Percentiles rank a stretch among this genome's conserved stretches.
phyloP scores from a whole-genome alignment of 2,888 invertebrate species.

The Agrilus mali region DNA sequence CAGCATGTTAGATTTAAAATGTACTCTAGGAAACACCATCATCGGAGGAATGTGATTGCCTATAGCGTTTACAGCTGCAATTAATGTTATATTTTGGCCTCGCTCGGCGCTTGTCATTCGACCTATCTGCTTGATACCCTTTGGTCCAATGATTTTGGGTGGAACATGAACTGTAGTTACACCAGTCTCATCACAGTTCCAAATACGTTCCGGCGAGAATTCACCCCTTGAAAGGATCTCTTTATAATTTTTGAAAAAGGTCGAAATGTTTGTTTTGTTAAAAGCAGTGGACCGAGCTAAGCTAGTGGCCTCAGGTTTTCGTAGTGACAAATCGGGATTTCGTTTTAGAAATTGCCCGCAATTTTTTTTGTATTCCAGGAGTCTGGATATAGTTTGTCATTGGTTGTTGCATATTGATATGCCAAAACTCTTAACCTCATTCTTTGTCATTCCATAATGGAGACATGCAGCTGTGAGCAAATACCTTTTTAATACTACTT shows the following conservation, averaged over 20 bases:
- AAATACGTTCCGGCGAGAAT: constrained; percentile 14
- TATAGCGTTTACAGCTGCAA: constrained; percentile 15
- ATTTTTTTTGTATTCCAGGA: constrained; percentile 10
- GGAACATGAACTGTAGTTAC: constrained; percentile 19
- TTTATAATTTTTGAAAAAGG: constrained; percentile 17
- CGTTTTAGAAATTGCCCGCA: constrained; percentile 11
- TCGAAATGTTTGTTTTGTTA: constrained; percentile 15
- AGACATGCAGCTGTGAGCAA: constrained; percentile 5
- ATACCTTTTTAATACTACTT: not conserved
- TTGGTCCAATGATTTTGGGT: constrained; percentile 18
- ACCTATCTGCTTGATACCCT: constrained; percentile 19
- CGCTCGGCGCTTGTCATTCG: constrained; percentile 14
- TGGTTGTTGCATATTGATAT: constrained; percentile 14
- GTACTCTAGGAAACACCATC: constrained; percentile 17
- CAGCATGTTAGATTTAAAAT: constrained; percentile 15
- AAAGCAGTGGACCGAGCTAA: constrained; percentile 19
- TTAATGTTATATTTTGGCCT: constrained; percentile 14
- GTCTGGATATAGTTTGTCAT: constrained; percentile 13
- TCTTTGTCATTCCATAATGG: constrained; percentile 13
- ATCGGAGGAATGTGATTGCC: constrained; percentile 16
- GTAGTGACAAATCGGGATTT: constrained; percentile 14
- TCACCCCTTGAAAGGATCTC: constrained; percentile 9
- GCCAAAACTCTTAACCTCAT: constrained; percentile 7
- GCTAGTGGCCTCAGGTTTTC: constrained; percentile 20
- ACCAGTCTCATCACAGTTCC: constrained; percentile 20